Percentiles rank a stretch among this genome's conserved stretches.
Conservation (phyloP, 53 echinoderm and acorn worm genomes). For the Antedon mediterranea region DNA sequence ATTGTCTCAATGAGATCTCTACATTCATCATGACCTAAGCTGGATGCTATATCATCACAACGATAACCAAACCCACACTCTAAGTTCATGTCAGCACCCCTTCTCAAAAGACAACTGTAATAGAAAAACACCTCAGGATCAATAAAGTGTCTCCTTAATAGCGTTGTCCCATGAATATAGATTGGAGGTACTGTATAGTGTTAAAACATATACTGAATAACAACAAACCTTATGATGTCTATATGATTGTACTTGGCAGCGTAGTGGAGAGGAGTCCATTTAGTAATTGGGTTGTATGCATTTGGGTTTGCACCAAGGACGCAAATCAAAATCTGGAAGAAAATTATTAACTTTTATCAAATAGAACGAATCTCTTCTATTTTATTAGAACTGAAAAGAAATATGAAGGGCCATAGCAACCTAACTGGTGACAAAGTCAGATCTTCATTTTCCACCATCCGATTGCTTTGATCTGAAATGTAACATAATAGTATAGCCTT, state of each 20-base stretch:
- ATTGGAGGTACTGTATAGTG: too few relatives aligned
- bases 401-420: too few relatives aligned
- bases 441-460: too few relatives aligned
- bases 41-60: conserved; percentile 59
- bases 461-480: too few relatives aligned
- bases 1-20: conserved; percentile 24
- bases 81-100: conserved; percentile 68
- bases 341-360: not conserved
- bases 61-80: conserved; percentile 45
- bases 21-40: conserved; percentile 42
- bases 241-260: conserved; percentile 64
- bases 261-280: conserved; percentile 82
- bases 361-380: too few relatives aligned
- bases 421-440: too few relatives aligned
- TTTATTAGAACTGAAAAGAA: too few relatives aligned
- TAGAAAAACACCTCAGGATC: too few relatives aligned
- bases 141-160: too few relatives aligned
- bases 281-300: conserved; percentile 31
- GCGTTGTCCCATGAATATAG: too few relatives aligned
- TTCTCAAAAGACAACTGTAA: conserved; percentile 49
- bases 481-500: too few relatives aligned
- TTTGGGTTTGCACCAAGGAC: conserved; percentile 77
- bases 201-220: too few relatives aligned
- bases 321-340: conserved; percentile 69
- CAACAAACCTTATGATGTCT: conserved; percentile 54